Evolutionary conservation across 2,888 invertebrate genomes (phyloP), one percentile per base, ranked within the genome.

Genomic region (Hydraecia micacea): DNA sequence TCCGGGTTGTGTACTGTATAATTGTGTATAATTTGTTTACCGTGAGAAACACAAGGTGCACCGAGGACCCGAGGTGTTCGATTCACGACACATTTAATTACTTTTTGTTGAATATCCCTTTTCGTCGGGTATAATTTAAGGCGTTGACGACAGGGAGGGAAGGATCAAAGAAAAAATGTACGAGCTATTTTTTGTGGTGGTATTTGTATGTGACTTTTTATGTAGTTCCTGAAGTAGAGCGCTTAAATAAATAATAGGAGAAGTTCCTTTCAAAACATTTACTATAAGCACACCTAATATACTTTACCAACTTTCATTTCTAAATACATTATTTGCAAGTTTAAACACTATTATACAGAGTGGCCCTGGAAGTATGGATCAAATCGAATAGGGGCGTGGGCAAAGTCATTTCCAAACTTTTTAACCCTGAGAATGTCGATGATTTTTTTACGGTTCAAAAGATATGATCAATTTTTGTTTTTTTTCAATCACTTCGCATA

Each of bases 71-170:
- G 32, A 88, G 88, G 88, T 86, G 88, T 88, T 88, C 88, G 89
- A 88, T 88, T 79, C 86, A 81, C 78, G 87, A 87, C 89, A 84
- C 84, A 76, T 81, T 86, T 88, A 88, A 88, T 88, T 88, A 89
- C 89, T 89, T 88, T 86, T 81, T 84, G 88, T 87, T 86, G 70
- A 87, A 88, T 83, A 80, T 87, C 76, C 73, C 83, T 88, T 84
- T 88, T 55, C 25, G 68, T 80, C 70, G 79, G 28, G 76, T 88
- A 77, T 80, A 79, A 85, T 82, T 82, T 72, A 75, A 86, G 75
- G 76, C 71, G 68, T 62, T 66, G 82, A 28, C 73, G 58, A 79
- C 73, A n/a, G 8, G 63, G 62, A 36, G 71, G 18, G 65, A 42
- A 60, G 25, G 52, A 79, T 86, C 79, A 85, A 78, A 85, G 67